Conservation (phyloP, 2,797 vertebrate species). For the Cichlasoma orientale region DNA sequence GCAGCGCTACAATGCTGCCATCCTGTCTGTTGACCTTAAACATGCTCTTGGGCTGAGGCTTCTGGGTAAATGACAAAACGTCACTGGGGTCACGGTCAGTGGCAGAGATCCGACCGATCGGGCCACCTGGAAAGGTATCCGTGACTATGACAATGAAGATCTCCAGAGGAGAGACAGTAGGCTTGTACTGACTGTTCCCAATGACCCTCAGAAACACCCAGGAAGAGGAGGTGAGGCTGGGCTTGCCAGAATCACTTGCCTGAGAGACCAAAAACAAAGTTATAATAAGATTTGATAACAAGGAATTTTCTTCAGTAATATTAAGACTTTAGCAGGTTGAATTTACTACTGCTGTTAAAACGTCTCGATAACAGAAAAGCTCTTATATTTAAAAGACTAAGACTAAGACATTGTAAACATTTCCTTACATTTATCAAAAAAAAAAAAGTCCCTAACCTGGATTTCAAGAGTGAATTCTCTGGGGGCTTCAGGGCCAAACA, state of each 20-base stretch:
- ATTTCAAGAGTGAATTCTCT: conserved; percentile 89
- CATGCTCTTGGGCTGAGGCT: conserved; percentile 83
- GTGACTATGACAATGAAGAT: conserved; percentile 93
- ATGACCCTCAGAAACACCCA: conserved; percentile 90
- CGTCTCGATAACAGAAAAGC: conserved; percentile 1
- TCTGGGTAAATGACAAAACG: conserved; percentile 89
- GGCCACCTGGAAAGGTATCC: conserved; percentile 92
- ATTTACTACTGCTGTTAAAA: neutral
- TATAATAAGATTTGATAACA: neutral
- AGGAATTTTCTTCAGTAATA: neutral
- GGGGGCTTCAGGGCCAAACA: conserved; percentile 81
- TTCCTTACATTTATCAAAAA: neutral
- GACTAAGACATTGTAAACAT: neutral
- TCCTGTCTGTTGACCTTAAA: conserved; percentile 92
- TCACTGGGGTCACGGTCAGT: conserved; percentile 92
- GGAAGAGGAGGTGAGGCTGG: conserved; percentile 86
- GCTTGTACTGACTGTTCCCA: conserved; percentile 93
- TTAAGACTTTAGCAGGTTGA: neutral
- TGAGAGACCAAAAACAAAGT: conserved; percentile 55
- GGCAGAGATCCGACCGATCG: conserved; percentile 92
- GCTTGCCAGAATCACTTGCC: conserved; percentile 93
- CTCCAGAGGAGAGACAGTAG: conserved; percentile 90
- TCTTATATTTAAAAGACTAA: neutral
- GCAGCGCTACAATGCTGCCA: conserved; percentile 90
- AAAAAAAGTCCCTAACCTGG: conserved; percentile 80